Evolutionary conservation across 2,113 vertebrate species (phyloP).

Genomic region (cattle (Bos taurus)): DNA sequence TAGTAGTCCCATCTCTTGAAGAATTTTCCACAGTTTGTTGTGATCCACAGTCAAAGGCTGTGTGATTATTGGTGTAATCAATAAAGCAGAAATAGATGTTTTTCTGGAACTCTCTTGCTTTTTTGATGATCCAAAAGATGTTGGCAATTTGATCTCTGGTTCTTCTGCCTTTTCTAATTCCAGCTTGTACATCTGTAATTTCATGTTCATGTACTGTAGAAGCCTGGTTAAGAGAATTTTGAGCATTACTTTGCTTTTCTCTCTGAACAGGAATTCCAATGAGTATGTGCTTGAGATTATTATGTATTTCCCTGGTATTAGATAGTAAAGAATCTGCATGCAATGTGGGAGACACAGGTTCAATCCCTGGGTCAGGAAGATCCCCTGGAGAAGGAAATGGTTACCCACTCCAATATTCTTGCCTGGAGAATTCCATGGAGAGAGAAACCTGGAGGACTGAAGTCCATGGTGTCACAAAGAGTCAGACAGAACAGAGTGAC

Average conservation of each 20-base stretch:
- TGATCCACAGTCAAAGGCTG: neutral
- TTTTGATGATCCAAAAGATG: neutral
- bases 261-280: neutral
- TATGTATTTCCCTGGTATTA: neutral
- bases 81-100: neutral
- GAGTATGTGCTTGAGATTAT: neutral
- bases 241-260: neutral
- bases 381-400: neutral
- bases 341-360: neutral
- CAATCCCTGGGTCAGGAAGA: neutral
- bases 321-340: neutral
- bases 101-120: neutral
- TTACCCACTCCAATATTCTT: neutral
- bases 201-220: neutral
- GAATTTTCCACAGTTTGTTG: neutral
- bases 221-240: neutral
- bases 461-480: neutral
- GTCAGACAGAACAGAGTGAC: neutral
- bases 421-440: neutral
- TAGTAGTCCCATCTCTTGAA: neutral
- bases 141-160: neutral
- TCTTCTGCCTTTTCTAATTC: neutral
- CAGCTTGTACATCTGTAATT: neutral
- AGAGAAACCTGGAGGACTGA: neutral
- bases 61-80: neutral